phyloP scores from a whole-genome alignment of 2,888 invertebrate genomes.

The Erannis defoliaria region DNA sequence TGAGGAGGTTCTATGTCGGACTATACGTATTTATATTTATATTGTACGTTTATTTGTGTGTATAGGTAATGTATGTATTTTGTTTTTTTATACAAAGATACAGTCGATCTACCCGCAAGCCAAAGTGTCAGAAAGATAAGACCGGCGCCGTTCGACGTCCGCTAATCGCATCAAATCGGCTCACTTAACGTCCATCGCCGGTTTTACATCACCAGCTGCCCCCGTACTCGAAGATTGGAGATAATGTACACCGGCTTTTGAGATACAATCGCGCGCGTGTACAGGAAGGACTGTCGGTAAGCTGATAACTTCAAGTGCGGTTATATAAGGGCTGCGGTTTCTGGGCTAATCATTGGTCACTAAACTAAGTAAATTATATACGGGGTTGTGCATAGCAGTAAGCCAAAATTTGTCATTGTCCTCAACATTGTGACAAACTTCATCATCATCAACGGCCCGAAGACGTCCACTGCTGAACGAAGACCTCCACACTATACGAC shows the following conservation, averaged over 20 bases:
- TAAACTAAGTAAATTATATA: too few relatives aligned
- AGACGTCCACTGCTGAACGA: too few relatives aligned
- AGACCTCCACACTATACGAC: too few relatives aligned
- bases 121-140: slow-evolving; percentile 60
- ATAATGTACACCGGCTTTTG: slow-evolving; percentile 64
- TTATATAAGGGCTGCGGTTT: slow-evolving; percentile 39
- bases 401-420: too few relatives aligned
- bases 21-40: too few relatives aligned
- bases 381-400: too few relatives aligned
- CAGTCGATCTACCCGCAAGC: slow-evolving; percentile 30
- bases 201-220: slow-evolving; percentile 62
- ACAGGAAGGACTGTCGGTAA: slow-evolving; percentile 50
- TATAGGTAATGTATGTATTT: too few relatives aligned
- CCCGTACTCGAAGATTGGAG: slow-evolving; percentile 59
- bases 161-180: slow-evolving; percentile 63
- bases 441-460: too few relatives aligned
- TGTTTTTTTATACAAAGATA: slow-evolving; percentile 26
- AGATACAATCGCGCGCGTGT: slow-evolving; percentile 58
- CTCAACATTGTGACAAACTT: background rate
- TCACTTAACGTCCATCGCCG: slow-evolving; percentile 66
- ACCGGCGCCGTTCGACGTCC: slow-evolving; percentile 60
- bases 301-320: slow-evolving; percentile 44
- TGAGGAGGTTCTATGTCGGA: too few relatives aligned
- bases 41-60: too few relatives aligned
- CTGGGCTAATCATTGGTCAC: slow-evolving; percentile 19